Conservation (phyloP, 1,140 invertebrate genomes). For the Sycobia sp. region DNA sequence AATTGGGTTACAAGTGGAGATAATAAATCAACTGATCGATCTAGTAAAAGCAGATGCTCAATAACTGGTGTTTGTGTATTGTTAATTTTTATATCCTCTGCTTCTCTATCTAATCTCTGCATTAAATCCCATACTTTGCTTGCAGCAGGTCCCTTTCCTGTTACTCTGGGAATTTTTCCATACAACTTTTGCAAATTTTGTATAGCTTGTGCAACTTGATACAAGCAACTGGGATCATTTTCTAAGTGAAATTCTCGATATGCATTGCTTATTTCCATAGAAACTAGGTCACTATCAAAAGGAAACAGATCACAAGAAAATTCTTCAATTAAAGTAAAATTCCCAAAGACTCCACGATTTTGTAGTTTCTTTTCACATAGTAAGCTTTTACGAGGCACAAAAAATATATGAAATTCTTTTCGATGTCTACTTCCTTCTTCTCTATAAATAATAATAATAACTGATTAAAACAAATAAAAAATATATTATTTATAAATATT, state of each 20-base stretch:
- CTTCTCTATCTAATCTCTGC: conserved; percentile 77
- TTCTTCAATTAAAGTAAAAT: conserved; percentile 81
- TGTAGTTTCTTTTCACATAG: conserved; percentile 84
- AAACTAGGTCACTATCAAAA: conserved; percentile 90
- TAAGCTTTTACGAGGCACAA: conserved; percentile 85
- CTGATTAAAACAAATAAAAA: conserved; percentile 18
- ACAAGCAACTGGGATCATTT: conserved; percentile 86
- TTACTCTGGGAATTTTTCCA: conserved; percentile 86
- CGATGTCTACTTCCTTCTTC: conserved; percentile 56
- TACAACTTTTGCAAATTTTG: conserved; percentile 85
- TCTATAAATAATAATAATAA: conserved; percentile 40
- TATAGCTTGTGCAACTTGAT: conserved; percentile 86
- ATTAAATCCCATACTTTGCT: conserved; percentile 89
- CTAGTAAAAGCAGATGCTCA: conserved; percentile 86
- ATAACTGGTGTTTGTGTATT: conserved; percentile 63
- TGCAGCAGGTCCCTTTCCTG: conserved; percentile 87
- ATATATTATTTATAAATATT: conserved; percentile 13
- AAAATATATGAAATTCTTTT: conserved; percentile 80
- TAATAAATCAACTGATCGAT: conserved; percentile 89
- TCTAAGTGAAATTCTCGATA: conserved; percentile 85
- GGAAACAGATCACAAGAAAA: conserved; percentile 88
- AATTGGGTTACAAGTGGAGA: conserved; percentile 92
- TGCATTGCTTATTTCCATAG: conserved; percentile 84
- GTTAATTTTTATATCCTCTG: conserved; percentile 59
- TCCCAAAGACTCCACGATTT: conserved; percentile 80